Conservation (phyloP, 2,888 invertebrate genomes). For the Aproaerema taeniolella region DNA sequence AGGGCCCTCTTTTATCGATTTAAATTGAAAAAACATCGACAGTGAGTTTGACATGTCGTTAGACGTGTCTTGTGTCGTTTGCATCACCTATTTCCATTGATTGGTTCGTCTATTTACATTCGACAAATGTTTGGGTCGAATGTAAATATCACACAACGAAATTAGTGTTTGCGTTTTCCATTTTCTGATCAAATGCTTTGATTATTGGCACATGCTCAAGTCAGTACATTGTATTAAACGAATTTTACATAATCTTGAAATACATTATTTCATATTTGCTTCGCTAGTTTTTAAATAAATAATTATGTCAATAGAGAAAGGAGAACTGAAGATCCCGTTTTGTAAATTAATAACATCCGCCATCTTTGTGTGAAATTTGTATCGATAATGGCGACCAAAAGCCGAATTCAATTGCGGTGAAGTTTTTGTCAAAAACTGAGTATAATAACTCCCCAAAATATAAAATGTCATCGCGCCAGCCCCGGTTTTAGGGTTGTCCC, state of each 20-base stretch:
- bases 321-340: constrained; percentile 3
- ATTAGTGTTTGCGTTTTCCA: constrained; percentile 20
- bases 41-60: constrained; percentile 52
- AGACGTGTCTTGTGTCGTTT: constrained; percentile 36
- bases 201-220: no score
- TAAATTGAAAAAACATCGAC: constrained; percentile 65
- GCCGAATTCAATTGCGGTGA: constrained; percentile 23
- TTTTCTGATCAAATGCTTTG: no score
- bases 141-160: constrained; percentile 18
- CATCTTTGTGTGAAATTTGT: constrained; percentile 3
- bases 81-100: constrained; percentile 44
- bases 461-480: constrained; percentile 63
- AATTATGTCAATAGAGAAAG: no score
- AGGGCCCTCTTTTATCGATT: constrained; percentile 49
- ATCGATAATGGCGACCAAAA: constrained; percentile 5
- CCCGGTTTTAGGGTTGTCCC: constrained; percentile 64
- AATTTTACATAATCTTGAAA: no score
- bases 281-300: no score
- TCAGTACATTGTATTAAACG: no score
- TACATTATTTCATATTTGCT: no score
- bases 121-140: constrained; percentile 21
- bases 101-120: constrained; percentile 35
- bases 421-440: constrained; percentile 34
- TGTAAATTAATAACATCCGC: constrained; percentile 7
- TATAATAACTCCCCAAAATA: constrained; percentile 57